Base-by-base conservation (phyloP, 2,797 vertebrate genomes). In the Molossus molossus region DNA sequence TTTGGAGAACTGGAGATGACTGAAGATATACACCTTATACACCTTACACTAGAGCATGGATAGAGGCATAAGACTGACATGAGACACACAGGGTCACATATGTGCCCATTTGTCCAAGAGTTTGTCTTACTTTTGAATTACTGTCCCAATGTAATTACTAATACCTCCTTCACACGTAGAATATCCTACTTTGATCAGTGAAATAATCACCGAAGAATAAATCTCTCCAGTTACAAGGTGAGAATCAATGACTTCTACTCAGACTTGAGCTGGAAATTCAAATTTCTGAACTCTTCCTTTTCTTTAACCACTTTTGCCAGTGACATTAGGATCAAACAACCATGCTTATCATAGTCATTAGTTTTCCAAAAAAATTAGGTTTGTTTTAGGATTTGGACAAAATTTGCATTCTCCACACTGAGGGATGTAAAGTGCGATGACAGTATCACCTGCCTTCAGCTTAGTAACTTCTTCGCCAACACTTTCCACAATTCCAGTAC, bases 371-470 rank as follows among this genome's bases (percentile, higher is more conserved):
- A 11, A 8, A 57, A 10, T 27, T 69, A 69, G 99, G 97, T 99
- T 99, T 87, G 99, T 99, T 98, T 99, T 99, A 73, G 99, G 99
- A 96, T 99, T 99, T 96, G 99, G 99, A 96, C 99, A 99, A 98
- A 99, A 99, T 96, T 99, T 99, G 98, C 99, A 99, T 96, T 99
- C 99, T 73, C 99, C 99, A 97, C 99, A 99, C 91, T 99, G 99
- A 1, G 99, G 99, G 48, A 99, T 98, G 37, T 99, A 99, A 1
- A 99, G 96, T 1, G 99, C 99, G 96, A 99, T 98, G 92, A 99
- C 99, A 0, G 99, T 98, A 72, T 99, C 99, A 76, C 99, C 99
- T 99, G 87, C 14, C 97, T 99, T 99, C 94, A 99, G 98, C 94
- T 99, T 99, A 81, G 99, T 99, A 95, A 99, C 99, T 67, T 99